Evolutionary conservation across 2,797 vertebrate genomes (phyloP).

Genomic region (Orestias chungarensis): DNA sequence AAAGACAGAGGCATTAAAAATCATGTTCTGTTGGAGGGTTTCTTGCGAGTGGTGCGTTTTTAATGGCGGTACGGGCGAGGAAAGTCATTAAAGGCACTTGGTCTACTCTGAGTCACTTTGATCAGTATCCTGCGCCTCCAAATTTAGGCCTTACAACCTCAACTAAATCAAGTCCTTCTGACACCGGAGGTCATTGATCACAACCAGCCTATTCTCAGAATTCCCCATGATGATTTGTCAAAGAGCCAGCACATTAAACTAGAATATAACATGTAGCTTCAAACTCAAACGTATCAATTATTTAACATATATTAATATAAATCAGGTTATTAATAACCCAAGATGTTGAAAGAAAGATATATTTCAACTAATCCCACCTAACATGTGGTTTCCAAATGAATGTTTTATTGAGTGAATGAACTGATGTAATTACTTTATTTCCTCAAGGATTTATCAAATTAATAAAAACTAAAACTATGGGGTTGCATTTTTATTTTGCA

Average conservation of each 20-base stretch:
- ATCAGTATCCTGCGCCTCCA: slow-evolving; percentile 59
- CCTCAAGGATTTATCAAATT: not conserved
- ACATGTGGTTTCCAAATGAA: slow-evolving; percentile 1
- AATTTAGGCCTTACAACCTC: slow-evolving; percentile 55
- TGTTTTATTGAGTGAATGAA: slow-evolving; percentile 22
- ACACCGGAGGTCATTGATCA: slow-evolving; percentile 64
- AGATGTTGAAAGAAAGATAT: slow-evolving; percentile 30
- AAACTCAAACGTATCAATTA: slow-evolving; percentile 65
- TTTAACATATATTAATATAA: slow-evolving; percentile 67
- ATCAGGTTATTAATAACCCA: slow-evolving; percentile 58
- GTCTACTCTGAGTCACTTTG: slow-evolving; percentile 52
- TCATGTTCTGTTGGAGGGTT: slow-evolving; percentile 11
- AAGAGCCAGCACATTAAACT: slow-evolving; percentile 45
- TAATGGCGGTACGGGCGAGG: slow-evolving; percentile 38
- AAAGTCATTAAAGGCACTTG: slow-evolving; percentile 44
- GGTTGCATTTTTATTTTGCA: not conserved
- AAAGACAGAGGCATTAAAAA: slow-evolving; percentile 1
- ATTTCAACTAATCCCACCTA: slow-evolving; percentile 17
- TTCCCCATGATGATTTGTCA: slow-evolving; percentile 49
- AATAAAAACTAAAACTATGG: not conserved
- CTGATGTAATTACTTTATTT: not conserved
- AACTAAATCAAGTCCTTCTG: slow-evolving; percentile 49
- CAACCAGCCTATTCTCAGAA: slow-evolving; percentile 35
- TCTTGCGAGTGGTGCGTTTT: slow-evolving; percentile 49
- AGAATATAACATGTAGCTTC: slow-evolving; percentile 52